Conservation (phyloP, 2,113 vertebrate species). For the Leuciscus idus region DNA sequence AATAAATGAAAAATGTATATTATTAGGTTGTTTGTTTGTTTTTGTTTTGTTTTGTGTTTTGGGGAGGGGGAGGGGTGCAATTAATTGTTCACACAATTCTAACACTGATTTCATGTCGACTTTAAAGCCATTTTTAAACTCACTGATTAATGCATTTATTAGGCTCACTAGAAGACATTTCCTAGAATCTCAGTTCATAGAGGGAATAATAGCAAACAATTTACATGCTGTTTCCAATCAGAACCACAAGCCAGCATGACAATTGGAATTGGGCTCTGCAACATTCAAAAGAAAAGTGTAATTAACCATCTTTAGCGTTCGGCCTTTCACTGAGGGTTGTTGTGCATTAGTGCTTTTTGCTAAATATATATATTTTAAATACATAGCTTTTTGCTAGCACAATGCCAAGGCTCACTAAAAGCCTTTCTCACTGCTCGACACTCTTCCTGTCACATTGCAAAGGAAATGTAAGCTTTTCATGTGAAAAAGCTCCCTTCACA, state of each 20-base stretch:
- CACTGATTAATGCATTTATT: conserved; percentile 9
- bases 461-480: conserved; percentile 21
- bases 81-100: too few relatives aligned
- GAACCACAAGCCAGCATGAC: not conserved
- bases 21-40: too few relatives aligned
- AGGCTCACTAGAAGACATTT: conserved; percentile 10
- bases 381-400: not conserved
- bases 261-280: not conserved
- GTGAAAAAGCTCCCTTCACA: not conserved
- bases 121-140: not conserved
- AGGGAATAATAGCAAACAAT: conserved; percentile 25
- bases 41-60: too few relatives aligned
- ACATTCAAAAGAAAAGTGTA: not conserved
- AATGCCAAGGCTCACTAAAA: conserved; percentile 13
- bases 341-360: not conserved
- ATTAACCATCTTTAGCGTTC: conserved; percentile 12
- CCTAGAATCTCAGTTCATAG: not conserved
- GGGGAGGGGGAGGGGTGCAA: too few relatives aligned
- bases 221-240: conserved; percentile 34
- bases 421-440: not conserved
- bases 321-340: not conserved
- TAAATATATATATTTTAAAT: not conserved
- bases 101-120: too few relatives aligned
- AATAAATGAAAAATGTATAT: too few relatives aligned
- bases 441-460: not conserved